Evolutionary conservation across 1,140 invertebrate species (phyloP), one percentile per base, ranked within the genome.

Genomic region (Kradibia gibbosae): DNA sequence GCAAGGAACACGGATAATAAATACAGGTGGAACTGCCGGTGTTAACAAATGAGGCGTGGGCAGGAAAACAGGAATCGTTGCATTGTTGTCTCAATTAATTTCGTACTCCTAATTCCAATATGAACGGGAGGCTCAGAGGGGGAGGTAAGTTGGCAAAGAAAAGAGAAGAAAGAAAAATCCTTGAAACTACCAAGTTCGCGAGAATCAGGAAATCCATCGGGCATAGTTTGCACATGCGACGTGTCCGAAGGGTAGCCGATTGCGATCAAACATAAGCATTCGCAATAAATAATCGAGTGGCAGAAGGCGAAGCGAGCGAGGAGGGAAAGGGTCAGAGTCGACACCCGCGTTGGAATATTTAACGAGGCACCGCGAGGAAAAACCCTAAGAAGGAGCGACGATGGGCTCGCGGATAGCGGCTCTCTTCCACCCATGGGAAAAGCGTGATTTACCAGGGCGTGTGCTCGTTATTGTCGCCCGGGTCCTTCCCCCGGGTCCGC

Each of bases 391-490:
- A 48, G n/a, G 72, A 74, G 45, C 42, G 72, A 34, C 28, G 72
- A 55, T 45, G 11, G 71, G 25, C 3, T 15, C 71, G 28, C 13
- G 48, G 48, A 67, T 67, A 39, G 31, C 31, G 77, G 70, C 34
- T 78, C 57, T 31, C n/a, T 5, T 31, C n/a, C 57, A 76, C 50
- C 62, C 80, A n/a, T 76, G 80, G 74, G 65, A 81, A 77, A 77
- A 77, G 73, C 80, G 65, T 81, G 72, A 81, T 81, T 81, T 81
- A 81, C 60, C 76, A 71, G 62, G 71, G 67, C 78, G 50, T 67
- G 67, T 53, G 53, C 81, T 78, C 77, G 77, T 80, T 78, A 75
- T 70, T 67, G 39, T n/a, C 70, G 34, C 22, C 50, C 53, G 53
- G 53, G 57, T 60, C 57, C 25, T 60, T 42, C 48, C 57, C 57